A percentile compares a stretch with the other conserved stretches of the same genome.
These are phyloP conservation scores for Lophura nycthemera DNA, from an alignment of 2,113 vertebrate genomes.

Conservation along the genomic window DNA sequence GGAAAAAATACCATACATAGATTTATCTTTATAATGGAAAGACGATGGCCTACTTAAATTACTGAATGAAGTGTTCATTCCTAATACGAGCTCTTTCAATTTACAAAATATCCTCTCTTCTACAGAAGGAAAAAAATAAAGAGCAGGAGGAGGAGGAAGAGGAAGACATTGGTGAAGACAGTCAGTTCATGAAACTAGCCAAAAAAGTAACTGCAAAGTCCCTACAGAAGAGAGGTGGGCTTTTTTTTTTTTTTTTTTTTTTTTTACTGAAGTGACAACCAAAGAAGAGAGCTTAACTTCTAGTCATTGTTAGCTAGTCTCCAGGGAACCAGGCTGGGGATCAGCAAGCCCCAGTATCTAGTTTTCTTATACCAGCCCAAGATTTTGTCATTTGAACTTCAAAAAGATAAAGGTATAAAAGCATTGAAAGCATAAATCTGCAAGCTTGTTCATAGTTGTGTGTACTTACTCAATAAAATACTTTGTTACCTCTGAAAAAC, in stretches of 20 bases:
- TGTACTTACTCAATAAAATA: background rate
- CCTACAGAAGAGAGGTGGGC: conserved; percentile 87
- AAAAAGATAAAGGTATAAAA: background rate
- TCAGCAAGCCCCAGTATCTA: background rate
- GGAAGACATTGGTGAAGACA: conserved; percentile 86
- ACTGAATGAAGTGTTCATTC: background rate
- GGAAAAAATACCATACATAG: background rate
- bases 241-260: background rate
- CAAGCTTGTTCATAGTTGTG: background rate
- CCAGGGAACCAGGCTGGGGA: too few relatives aligned
- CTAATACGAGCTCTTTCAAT: background rate
- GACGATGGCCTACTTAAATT: background rate
- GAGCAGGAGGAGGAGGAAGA: conserved; percentile 81
- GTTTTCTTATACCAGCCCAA: background rate
- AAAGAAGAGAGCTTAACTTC: background rate
- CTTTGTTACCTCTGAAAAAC: background rate
- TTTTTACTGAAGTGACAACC: background rate
- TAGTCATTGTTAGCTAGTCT: fast-evolving
- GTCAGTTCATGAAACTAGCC: conserved; percentile 94
- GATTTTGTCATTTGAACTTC: background rate
- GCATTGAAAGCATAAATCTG: background rate
- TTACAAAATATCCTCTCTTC: conserved; percentile 62
- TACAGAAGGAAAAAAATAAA: conserved; percentile 81
- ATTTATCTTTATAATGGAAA: background rate
- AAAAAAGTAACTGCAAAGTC: conserved; percentile 90